These are phyloP conservation scores for Nasonia vitripennis DNA, from an alignment of 1,140 invertebrate species.

Conservation along the genomic window DNA sequence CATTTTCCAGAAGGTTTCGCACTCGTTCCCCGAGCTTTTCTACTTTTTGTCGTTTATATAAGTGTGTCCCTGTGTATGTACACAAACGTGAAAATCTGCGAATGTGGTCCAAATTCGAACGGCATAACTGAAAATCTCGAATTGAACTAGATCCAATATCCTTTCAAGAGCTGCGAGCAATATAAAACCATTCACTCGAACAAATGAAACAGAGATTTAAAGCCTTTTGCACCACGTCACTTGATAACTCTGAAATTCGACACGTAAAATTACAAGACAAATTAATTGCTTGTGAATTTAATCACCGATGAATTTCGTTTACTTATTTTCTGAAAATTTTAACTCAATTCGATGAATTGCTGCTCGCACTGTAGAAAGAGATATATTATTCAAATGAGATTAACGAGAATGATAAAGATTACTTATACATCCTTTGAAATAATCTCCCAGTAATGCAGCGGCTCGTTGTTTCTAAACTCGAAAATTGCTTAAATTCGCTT, in stretches of 20 bases:
- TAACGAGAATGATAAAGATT: no score
- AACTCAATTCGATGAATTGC: no score
- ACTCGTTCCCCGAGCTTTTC: not conserved
- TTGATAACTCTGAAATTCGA: no score
- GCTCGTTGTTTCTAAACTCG: not conserved
- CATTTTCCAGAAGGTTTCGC: not conserved
- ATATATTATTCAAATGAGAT: no score
- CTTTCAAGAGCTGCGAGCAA: not conserved
- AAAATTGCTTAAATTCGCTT: not conserved
- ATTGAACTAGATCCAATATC: slow-evolving; percentile 27
- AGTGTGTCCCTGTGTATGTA: not conserved
- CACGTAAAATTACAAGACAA: no score
- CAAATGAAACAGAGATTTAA: slow-evolving; percentile 20
- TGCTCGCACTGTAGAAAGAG: no score
- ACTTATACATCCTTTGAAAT: not conserved
- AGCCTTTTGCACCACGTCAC: not conserved
- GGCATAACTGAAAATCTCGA: slow-evolving; percentile 16
- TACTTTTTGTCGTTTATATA: not conserved
- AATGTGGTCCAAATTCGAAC: not conserved
- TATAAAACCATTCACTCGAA: not conserved
- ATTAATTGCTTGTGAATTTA: no score
- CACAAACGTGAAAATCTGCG: not conserved
- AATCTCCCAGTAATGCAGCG: not conserved
- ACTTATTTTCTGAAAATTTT: no score
- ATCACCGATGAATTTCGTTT: no score